Base-by-base conservation (phyloP, 2,888 invertebrate species). In the Agrenia bidenticulata region DNA sequence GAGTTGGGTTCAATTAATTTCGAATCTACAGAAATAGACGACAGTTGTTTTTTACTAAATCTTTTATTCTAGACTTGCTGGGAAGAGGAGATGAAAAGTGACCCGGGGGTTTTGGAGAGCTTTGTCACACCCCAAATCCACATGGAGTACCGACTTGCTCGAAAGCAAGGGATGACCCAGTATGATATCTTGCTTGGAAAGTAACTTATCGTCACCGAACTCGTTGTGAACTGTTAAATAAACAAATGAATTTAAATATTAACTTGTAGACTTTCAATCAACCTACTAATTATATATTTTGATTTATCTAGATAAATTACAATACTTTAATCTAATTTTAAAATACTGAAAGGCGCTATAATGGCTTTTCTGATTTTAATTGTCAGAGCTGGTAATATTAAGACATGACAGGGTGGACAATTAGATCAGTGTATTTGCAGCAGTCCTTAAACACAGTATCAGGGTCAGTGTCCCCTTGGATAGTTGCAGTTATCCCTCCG, bases 381-480 rank as follows among this genome's bases (percentile, higher is more conserved):
- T n/a, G n/a, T n/a, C n/a, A n/a, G n/a, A n/a, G n/a, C n/a, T n/a
- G n/a, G n/a, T n/a, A n/a, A n/a, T n/a, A n/a, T n/a, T n/a, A n/a
- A n/a, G n/a, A n/a, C n/a, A n/a, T n/a, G 45, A 15, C n/a, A 51
- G 51, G 24, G 2, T 19, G 2, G 7, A 57, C 5, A 41, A 57
- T 13, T 7, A 19, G 24, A 42, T 58, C 58, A 2, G 45, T 2
- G 15, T 2, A 13, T 15, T 1, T 17, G 57, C 62, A 61, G 19
- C 61, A 61, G 7, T 91, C 87, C 0, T 77, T 79, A 79, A 93
- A 95, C 77, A 95, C 89, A 9, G 83, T 85, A 60, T 92, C 90
- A 0, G 89, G 86, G 0, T 82, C 77, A 61, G 87, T 85, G 79
- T 93, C 91, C 0, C 92, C 94, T 77, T 89, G 85, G 78, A 95